Conservation (phyloP, 2,888 invertebrate species). For the Tenthredo scrophulariae region DNA sequence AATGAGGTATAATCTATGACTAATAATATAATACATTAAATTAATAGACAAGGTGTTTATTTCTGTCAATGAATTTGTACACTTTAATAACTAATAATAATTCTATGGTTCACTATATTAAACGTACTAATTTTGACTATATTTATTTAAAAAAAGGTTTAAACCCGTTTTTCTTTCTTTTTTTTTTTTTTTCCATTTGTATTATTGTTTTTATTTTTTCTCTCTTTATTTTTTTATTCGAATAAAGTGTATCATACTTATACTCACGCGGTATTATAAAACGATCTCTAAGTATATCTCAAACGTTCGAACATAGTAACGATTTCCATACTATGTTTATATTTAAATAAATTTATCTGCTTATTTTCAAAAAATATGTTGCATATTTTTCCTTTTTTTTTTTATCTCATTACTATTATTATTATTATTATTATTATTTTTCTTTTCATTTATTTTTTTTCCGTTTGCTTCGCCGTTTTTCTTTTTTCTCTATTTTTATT, state of each 20-base stretch:
- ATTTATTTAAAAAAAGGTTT: not conserved
- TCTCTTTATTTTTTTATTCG: not conserved
- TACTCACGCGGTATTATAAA: conserved; percentile 38
- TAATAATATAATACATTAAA: not conserved
- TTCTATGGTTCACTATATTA: conserved; percentile 32
- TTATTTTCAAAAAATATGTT: conserved; percentile 52
- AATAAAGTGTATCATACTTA: conserved; percentile 13
- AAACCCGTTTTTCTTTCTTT: not conserved
- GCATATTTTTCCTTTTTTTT: conserved; percentile 40
- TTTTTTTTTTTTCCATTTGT: not conserved
- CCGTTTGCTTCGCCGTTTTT: not conserved
- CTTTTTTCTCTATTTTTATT: not conserved
- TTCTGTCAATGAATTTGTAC: conserved; percentile 52
- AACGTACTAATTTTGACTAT: conserved; percentile 48
- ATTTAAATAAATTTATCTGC: conserved; percentile 45
- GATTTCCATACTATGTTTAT: conserved; percentile 12
- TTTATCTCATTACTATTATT: not conserved
- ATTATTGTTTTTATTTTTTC: not conserved
- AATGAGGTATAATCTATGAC: not conserved
- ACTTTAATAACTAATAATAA: conserved; percentile 46
- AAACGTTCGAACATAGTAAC: conserved; percentile 23
- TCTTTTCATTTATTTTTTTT: not conserved
- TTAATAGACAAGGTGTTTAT: conserved; percentile 53
- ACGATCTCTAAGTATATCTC: conserved; percentile 9
- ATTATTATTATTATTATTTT: not conserved